A percentile compares a stretch with the other conserved stretches of the same genome.
Conservation (phyloP, 2,888 invertebrate genomes). For the Amphimallon solstitiale region DNA sequence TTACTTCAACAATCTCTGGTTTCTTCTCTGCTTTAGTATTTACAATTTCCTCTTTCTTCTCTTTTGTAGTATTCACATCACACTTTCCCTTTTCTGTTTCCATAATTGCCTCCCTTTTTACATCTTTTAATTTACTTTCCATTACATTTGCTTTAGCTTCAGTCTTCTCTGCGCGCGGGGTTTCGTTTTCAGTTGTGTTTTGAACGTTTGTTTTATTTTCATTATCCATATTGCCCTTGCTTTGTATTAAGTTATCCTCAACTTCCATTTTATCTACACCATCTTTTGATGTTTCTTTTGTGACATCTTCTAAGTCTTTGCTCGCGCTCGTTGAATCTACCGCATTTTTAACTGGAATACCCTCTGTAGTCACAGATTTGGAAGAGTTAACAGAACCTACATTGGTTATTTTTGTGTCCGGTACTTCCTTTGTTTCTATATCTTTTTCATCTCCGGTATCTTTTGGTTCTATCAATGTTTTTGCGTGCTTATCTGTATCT, state of each 20-base stretch:
- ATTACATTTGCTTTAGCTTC: too few relatives aligned
- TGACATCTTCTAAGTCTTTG: not conserved
- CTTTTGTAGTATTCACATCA: too few relatives aligned
- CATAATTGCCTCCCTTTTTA: too few relatives aligned
- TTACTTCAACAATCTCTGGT: too few relatives aligned
- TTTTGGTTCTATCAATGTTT: not conserved
- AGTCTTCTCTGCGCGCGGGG: slow-evolving; percentile 34
- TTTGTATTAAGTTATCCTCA: slow-evolving; percentile 43
- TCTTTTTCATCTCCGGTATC: not conserved
- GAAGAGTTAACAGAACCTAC: not conserved
- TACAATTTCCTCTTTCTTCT: slow-evolving; percentile 37
- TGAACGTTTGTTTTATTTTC: slow-evolving; percentile 42
- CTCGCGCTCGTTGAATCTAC: slow-evolving; percentile 3
- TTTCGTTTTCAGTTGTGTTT: slow-evolving; percentile 38
- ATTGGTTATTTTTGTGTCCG: not conserved
- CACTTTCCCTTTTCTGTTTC: too few relatives aligned
- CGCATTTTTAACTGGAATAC: slow-evolving; percentile 11
- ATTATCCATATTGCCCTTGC: slow-evolving; percentile 28
- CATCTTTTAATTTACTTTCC: too few relatives aligned
- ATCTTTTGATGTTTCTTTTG: slow-evolving; percentile 30
- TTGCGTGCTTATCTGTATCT: slow-evolving; percentile 4
- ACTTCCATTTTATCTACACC: slow-evolving; percentile 30
- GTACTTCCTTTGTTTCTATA: slow-evolving; percentile 9
- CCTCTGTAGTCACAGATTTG: not conserved
- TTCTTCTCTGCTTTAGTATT: slow-evolving; percentile 43